Evolutionary conservation across 2,113 vertebrate species (phyloP).

Genomic region (Paracanthobrama guichenoti): DNA sequence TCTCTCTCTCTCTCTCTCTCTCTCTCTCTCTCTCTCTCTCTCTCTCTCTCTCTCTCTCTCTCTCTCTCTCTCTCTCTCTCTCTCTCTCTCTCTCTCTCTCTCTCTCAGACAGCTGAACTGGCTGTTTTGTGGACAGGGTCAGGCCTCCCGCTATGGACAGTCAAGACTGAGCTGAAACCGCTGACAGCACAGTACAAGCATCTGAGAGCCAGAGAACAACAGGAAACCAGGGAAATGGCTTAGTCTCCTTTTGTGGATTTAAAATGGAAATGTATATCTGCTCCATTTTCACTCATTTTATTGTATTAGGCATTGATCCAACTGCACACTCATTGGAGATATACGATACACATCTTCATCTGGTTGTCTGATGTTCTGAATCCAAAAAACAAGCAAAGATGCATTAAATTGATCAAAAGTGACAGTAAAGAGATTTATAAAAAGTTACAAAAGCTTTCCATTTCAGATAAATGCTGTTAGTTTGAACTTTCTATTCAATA

Average conservation of each 20-base stretch:
- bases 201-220: slow-evolving; percentile 64
- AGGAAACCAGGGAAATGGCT: slow-evolving; percentile 69
- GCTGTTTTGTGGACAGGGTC: slow-evolving; percentile 41
- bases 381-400: not conserved
- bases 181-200: slow-evolving; percentile 64
- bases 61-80: not conserved
- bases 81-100: not conserved
- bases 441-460: no score
- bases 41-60: not conserved
- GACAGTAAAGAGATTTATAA: no score
- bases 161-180: slow-evolving; percentile 58
- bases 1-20: not conserved
- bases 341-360: not conserved
- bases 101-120: slow-evolving; percentile 21
- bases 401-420: no score
- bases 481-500: no score
- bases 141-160: slow-evolving; percentile 48
- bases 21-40: not conserved
- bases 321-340: not conserved
- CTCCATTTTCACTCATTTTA: slow-evolving; percentile 21
- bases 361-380: not conserved
- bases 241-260: slow-evolving; percentile 60
- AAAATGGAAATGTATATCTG: slow-evolving; percentile 47
- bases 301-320: not conserved
- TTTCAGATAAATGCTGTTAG: no score